A percentile compares a stretch with the other conserved stretches of the same genome.
Conservation (phyloP, 2,888 invertebrate species). For the Drosophila phalerata region DNA sequence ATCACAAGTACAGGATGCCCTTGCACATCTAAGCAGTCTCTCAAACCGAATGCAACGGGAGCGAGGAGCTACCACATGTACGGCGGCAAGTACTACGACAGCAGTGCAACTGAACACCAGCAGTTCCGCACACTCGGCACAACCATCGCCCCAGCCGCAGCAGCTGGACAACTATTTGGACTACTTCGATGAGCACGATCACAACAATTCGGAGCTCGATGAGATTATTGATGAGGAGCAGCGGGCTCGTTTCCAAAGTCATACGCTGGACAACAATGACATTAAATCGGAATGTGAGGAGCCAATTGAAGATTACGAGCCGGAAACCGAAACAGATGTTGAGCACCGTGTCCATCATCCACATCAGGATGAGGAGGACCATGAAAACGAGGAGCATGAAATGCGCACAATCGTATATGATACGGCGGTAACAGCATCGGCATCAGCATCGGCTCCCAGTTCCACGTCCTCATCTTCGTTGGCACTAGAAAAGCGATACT, state of each 20-base stretch:
- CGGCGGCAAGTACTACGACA: slow-evolving; percentile 48
- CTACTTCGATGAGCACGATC: slow-evolving; percentile 82
- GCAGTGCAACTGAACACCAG: slow-evolving; percentile 41
- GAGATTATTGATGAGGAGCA: slow-evolving; percentile 83
- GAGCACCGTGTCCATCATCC: slow-evolving; percentile 33
- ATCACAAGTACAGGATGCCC: slow-evolving; percentile 83
- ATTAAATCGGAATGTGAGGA: slow-evolving; percentile 84
- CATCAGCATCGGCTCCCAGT: slow-evolving; percentile 52
- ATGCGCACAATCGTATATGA: slow-evolving; percentile 60
- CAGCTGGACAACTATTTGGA: slow-evolving; percentile 82
- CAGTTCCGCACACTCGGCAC: slow-evolving; percentile 31
- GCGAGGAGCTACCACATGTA: slow-evolving; percentile 66
- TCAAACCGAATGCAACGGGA: slow-evolving; percentile 81
- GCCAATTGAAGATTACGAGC: slow-evolving; percentile 73
- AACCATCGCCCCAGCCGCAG: slow-evolving; percentile 62
- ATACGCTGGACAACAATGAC: slow-evolving; percentile 70
- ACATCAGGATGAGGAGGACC: slow-evolving; percentile 71
- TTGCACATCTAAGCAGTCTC: slow-evolving; percentile 81
- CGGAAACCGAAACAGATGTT: slow-evolving; percentile 38
- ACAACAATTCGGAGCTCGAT: slow-evolving; percentile 80
- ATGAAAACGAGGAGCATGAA: slow-evolving; percentile 66
- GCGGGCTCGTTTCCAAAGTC: slow-evolving; percentile 60
- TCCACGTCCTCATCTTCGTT: slow-evolving; percentile 49
- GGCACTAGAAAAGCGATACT: slow-evolving; percentile 60
- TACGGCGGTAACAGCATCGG: slow-evolving; percentile 14